Base-by-base conservation (phyloP, 2,113 vertebrate genomes). In the Acanthisitta chloris region DNA sequence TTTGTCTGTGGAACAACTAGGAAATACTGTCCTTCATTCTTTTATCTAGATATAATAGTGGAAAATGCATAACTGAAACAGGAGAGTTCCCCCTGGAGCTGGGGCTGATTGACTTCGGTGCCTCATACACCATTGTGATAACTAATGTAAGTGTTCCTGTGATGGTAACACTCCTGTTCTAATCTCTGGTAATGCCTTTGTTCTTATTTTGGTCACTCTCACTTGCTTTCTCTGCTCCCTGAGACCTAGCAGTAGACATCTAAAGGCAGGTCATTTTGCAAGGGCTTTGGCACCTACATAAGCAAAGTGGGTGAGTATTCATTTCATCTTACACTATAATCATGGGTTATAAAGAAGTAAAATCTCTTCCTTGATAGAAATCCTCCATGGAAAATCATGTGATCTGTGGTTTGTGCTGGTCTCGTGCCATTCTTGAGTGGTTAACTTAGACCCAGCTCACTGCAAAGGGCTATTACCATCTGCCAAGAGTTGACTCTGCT, bases 91-190 rank as follows among this genome's bases (percentile, higher is more conserved):
- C 66, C 18, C 66, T 99, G 42, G 80, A 98, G 86, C 96, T 99
- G 34, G 99, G 99, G 48, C 97, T 99, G 58, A 97, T 99, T 66
- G 98, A 99, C 94, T 99, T 99, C 9, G 99, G 99, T 24, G 98
- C 98, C 1, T 97, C 98, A 1, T 99, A 99, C 97, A 98, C 99
- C 1, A 5, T 99, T 79, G 95, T 99, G 69, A 98, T 99, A 84
- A 93, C 54, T 36, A 96, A 97, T 38, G 99, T 99, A 97, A 97
- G 98, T 97, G 70, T 38, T 54, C 23, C 14, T 48, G 36, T 79
- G 64, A 59, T 3, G 34, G 79, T 81, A 51, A 69, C 33, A 17
- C 15, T 51, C 58, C 14, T 74, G 3, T 82, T 67, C 33, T 54
- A 9, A 18, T 59, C n/a, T 81, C 74, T 87, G 52, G 42, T 51